Base-by-base conservation (phyloP, 2,797 vertebrate species). In the Pangasius macronema region DNA sequence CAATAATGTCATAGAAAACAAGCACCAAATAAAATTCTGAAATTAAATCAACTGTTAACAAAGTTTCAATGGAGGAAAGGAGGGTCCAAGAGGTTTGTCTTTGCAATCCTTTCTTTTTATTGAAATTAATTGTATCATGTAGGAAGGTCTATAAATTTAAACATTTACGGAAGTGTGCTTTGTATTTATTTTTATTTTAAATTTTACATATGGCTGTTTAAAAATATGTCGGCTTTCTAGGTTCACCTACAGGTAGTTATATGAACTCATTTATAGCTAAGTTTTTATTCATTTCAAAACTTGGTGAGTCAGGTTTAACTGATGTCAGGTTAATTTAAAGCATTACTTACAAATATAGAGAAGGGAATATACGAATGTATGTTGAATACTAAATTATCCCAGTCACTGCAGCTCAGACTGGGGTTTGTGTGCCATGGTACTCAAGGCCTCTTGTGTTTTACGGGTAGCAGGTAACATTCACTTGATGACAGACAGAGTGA, bases 401-500 rank as follows among this genome's bases (percentile, higher is more conserved):
- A 1, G 39, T 68, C 33, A 22, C 39, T 73, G 70, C 24, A 49
- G 39, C 24, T 46, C 72, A 75, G 24, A 13, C 46, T 76, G 18
- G 39, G 70, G 22, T 42, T 72, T 42, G 36, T 63, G 65, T 46
- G 65, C 63, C 18, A 67, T 72, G 67, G 72, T 77, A 63, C 67
- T 87, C 68, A 36, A 42, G 57, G 79, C 55, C 82, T 86, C 87
- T 88, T 89, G 88, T 89, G 90, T 89, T 91, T 86, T 75, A 72
- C 77, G n/a, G 61, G 76, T 84, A 87, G 76, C 85, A 85, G 90
- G 46, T 46, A 46, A 90, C 85, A 86, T 90, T 81, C 79, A 63
- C 87, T 82, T 81, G 84, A 87, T 84, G 82, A 73, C 85, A 91
- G 91, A 92, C 83, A 89, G 86, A 91, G 85, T 16, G 14, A 53